Evolutionary conservation across 2,888 invertebrate genomes (phyloP), one percentile per base, ranked within the genome.

Genomic region (Aphodius sticticus): DNA sequence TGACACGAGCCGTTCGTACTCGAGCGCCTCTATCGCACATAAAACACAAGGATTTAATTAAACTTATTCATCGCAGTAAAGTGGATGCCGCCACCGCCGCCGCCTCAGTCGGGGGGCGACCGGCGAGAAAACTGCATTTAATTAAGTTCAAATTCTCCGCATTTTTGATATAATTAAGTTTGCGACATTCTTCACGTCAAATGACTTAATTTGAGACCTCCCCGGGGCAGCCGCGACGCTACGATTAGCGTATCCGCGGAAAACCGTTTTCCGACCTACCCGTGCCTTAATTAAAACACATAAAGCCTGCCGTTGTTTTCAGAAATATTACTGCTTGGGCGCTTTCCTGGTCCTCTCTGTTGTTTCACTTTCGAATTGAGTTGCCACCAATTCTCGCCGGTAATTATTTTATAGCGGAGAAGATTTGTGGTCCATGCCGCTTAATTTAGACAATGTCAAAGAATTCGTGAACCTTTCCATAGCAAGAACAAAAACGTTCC

Each of bases 151-250:
- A 87, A 89, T 89, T 89, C 89, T 88, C 87, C 84, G 87, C 88
- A 88, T 89, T 89, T 89, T 89, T 89, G 88, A 88, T 87, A 87
- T 89, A 89, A 89, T 89, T 89, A 88, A 88, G 89, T 88, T 88
- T 88, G 86, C 87, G 86, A 86, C 87, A 85, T 86, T 86, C 86
- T 88, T 88, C 86, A 87, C 87, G 86, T 85, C 84, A 86, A 88
- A 89, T 87, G 87, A 87, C 88, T 89, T 87, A 87, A 89, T 89
- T 86, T 85, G 70, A 37, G 70, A 70, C 35, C 37, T 35, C 74
- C n/a, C 74, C n/a, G 35, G 36, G 78, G 77, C 76, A 69, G 16
- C 74, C 80, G 78, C 82, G 77, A 81, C 81, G 16, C 26, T 70
- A 75, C 35, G 74, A 74, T 74, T 74, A 74, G 74, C 74, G 74